Evolutionary conservation across 1,140 invertebrate species (phyloP).

Genomic region (Lordiphosa clarofinis): DNA sequence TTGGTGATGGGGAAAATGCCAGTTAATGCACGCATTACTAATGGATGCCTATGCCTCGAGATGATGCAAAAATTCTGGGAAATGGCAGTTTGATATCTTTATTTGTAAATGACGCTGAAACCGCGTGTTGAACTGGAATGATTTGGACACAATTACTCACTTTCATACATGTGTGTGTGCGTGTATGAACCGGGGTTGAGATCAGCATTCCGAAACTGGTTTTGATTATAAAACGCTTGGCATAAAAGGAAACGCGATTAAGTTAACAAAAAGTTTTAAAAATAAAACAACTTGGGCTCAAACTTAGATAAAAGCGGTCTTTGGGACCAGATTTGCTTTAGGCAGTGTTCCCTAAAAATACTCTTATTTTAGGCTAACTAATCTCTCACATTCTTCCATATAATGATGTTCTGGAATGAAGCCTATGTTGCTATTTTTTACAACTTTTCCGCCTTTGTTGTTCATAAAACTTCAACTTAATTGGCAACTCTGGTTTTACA

Average conservation of each 20-base stretch:
- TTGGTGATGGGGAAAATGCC: conserved; percentile 13
- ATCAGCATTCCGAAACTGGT: conserved; percentile 1
- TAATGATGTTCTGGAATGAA: too few species aligned
- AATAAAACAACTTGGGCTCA: conserved; percentile 1
- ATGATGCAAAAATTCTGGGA: background rate
- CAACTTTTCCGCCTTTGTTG: too few species aligned
- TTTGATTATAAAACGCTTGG: conserved; percentile 1
- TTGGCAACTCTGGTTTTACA: too few species aligned
- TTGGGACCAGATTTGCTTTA: too few species aligned
- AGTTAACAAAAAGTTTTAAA: background rate
- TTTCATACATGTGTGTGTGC: background rate
- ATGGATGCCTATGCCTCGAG: too few species aligned
- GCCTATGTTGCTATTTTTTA: too few species aligned
- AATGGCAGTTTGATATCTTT: too few species aligned
- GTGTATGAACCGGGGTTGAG: background rate
- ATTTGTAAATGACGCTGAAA: background rate
- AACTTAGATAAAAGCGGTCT: conserved; percentile 32
- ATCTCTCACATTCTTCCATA: too few species aligned
- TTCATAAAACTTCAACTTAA: too few species aligned
- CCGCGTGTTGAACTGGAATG: background rate
- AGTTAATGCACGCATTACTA: conserved; percentile 2
- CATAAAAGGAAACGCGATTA: conserved; percentile 12
- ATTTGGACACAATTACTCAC: background rate
- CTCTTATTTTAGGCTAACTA: too few species aligned
- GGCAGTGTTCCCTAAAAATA: too few species aligned